These are phyloP conservation scores for Cephus runcator DNA, from an alignment of 2,888 invertebrate genomes.

Conservation along the genomic window DNA sequence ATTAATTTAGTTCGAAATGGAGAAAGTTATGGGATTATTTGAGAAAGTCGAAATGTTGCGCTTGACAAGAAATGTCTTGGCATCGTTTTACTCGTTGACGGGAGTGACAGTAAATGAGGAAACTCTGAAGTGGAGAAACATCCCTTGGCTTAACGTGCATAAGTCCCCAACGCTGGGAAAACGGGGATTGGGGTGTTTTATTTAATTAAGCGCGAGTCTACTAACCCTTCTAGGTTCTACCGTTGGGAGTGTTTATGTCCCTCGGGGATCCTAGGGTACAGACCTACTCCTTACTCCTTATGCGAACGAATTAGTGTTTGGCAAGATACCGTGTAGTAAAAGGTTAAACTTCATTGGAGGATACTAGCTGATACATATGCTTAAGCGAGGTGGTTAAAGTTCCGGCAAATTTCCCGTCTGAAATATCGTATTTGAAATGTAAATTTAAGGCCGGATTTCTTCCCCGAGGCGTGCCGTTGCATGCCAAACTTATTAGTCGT, in stretches of 20 bases:
- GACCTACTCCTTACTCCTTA: slow-evolving; percentile 33
- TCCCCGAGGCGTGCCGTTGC: neutral
- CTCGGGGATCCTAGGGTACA: slow-evolving; percentile 40
- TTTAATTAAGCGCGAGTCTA: slow-evolving; percentile 55
- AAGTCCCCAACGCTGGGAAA: slow-evolving; percentile 41
- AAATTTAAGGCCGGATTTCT: neutral
- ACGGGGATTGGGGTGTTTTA: slow-evolving; percentile 56
- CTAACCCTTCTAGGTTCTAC: slow-evolving; percentile 40
- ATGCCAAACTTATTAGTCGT: neutral
- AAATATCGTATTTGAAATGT: neutral
- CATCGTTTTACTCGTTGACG: slow-evolving; percentile 13
- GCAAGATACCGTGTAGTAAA: slow-evolving; percentile 28
- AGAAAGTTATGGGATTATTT: neutral
- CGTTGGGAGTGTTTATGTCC: slow-evolving; percentile 48
- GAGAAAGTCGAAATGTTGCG: slow-evolving; percentile 7
- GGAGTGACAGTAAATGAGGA: slow-evolving; percentile 26
- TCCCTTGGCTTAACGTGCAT: slow-evolving; percentile 41
- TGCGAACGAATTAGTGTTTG: slow-evolving; percentile 40
- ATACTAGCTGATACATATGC: neutral
- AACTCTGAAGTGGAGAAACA: slow-evolving; percentile 30
- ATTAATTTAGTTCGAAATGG: neutral
- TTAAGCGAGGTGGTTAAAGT: neutral
- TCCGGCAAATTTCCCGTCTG: neutral
- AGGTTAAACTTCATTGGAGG: slow-evolving; percentile 35
- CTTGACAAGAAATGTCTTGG: slow-evolving; percentile 5